Evolutionary conservation across 1,140 invertebrate species (phyloP).

Genomic region (Monomorium pharaonis): DNA sequence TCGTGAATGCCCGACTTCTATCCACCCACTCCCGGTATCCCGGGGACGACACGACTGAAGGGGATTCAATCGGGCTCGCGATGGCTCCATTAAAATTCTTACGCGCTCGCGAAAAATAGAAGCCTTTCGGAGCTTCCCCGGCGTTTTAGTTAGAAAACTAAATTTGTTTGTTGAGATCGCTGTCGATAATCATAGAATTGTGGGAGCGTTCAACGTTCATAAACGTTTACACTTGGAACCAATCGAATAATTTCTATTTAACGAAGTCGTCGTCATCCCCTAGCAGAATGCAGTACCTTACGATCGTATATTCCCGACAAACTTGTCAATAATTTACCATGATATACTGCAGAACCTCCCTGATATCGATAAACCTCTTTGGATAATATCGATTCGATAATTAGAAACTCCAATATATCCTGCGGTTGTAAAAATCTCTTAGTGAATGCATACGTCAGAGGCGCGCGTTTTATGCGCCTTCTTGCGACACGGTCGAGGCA

Average conservation of each 20-base stretch:
- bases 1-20: constrained; percentile 64
- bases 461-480: constrained; percentile 10
- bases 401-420: constrained; percentile 19
- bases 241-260: background rate
- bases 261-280: background rate
- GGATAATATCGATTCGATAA: background rate
- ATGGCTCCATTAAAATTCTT: background rate
- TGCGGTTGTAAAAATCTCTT: background rate
- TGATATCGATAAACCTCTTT: background rate
- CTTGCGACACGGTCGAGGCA: background rate
- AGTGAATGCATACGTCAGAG: background rate
- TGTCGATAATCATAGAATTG: background rate
- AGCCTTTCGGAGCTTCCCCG: background rate
- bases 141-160: background rate
- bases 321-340: background rate
- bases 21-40: constrained; percentile 24
- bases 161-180: background rate
- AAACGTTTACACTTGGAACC: background rate
- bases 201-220: background rate
- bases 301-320: background rate
- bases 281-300: background rate
- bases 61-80: background rate
- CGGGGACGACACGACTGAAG: background rate
- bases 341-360: background rate
- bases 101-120: background rate